Evolutionary conservation across 2,888 invertebrate species (phyloP).

Genomic region (Anorthoa munda): DNA sequence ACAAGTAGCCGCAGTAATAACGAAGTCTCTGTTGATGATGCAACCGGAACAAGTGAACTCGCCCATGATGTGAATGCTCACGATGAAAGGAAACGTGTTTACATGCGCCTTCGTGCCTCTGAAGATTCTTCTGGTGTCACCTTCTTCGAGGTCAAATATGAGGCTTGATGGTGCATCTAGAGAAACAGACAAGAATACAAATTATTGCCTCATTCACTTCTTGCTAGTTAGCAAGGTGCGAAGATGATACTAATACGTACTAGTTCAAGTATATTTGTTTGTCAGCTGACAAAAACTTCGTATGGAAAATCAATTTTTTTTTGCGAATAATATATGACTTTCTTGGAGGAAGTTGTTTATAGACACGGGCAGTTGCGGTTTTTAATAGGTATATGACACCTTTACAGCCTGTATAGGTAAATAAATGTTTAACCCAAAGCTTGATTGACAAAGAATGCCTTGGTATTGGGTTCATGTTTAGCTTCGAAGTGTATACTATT

Average conservation of each 20-base stretch:
- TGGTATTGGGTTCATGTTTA: neutral
- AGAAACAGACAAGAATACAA: neutral
- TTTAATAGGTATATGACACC: no score
- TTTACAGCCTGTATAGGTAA: no score
- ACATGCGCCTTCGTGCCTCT: slow-evolving; percentile 63
- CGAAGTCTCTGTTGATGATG: slow-evolving; percentile 71
- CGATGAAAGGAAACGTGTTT: slow-evolving; percentile 72
- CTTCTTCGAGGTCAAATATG: neutral
- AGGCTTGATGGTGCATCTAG: slow-evolving; percentile 27
- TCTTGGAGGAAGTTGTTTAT: no score
- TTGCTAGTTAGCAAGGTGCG: neutral
- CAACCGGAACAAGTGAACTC: slow-evolving; percentile 73
- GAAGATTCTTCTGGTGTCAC: slow-evolving; percentile 66
- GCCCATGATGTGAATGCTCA: slow-evolving; percentile 69
- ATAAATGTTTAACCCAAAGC: neutral
- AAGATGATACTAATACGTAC: neutral
- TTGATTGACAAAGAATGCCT: neutral
- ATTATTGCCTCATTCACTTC: neutral
- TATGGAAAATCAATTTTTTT: no score
- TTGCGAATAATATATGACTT: no score
- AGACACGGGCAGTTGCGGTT: no score
- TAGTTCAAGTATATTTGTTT: neutral
- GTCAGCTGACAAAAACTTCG: no score
- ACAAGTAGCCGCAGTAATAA: slow-evolving; percentile 78
- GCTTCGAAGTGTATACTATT: neutral